phyloP scores from a whole-genome alignment of 2,888 invertebrate genomes.

The Congeria kusceri region DNA sequence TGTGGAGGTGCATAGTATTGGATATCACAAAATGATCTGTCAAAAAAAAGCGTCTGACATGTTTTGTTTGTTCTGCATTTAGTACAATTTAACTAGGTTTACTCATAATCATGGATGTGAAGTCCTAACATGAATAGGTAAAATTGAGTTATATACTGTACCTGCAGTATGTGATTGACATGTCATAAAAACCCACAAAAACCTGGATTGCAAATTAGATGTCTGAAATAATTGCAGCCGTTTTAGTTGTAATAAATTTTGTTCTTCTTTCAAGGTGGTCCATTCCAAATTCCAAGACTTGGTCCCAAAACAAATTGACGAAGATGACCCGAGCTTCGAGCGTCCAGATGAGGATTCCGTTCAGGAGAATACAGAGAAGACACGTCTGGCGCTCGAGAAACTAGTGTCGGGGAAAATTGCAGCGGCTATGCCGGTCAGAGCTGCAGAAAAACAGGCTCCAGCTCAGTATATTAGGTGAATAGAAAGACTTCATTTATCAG shows the following conservation, averaged over 20 bases:
- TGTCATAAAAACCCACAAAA: no score
- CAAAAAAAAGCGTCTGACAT: no score
- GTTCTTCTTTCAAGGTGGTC: conserved; percentile 88
- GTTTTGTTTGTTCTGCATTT: no score
- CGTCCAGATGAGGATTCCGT: conserved; percentile 95
- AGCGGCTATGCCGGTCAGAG: conserved; percentile 98
- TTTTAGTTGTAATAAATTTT: not conserved
- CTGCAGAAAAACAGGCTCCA: conserved; percentile 96
- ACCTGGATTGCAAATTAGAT: not conserved
- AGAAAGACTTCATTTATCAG: no score
- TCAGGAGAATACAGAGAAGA: conserved; percentile 94
- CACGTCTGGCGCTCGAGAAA: conserved; percentile 94
- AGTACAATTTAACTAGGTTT: no score
- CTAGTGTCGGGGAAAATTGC: conserved; percentile 92
- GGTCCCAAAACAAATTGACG: conserved; percentile 95
- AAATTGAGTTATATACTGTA: no score
- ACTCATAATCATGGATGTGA: no score
- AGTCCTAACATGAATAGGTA: no score
- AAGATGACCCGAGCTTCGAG: conserved; percentile 95
- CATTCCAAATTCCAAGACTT: conserved; percentile 97
- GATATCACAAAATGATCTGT: no score
- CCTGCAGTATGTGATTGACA: no score
- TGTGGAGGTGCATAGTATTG: no score
- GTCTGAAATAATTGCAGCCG: not conserved
- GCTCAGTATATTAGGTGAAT: conserved; percentile 95